Conservation (phyloP, 2,888 invertebrate species). For the Lycaena phlaeas region DNA sequence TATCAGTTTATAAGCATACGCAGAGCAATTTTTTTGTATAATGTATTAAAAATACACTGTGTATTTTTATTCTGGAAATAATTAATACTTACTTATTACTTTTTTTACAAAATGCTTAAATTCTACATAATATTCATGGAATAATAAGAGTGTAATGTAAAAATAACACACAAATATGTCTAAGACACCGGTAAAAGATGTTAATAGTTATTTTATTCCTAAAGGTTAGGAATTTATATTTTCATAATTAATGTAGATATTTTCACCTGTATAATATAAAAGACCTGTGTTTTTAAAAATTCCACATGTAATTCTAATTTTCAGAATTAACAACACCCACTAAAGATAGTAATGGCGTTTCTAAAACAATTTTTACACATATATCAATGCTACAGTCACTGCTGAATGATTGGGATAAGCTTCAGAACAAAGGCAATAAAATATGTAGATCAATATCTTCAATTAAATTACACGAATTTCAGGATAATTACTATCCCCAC, state of each 20-base stretch:
- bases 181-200: slow-evolving; percentile 32
- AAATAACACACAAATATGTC: slow-evolving; percentile 25
- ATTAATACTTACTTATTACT: too few species aligned
- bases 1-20: too few species aligned
- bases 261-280: too few species aligned
- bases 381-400: slow-evolving; percentile 41
- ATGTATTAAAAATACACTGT: too few species aligned
- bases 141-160: too few species aligned
- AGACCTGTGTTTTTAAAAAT: too few species aligned
- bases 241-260: too few species aligned
- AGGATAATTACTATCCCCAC: slow-evolving; percentile 45
- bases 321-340: slow-evolving; percentile 44
- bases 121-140: too few species aligned
- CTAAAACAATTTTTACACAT: slow-evolving; percentile 53
- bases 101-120: too few species aligned
- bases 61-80: too few species aligned
- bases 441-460: slow-evolving; percentile 39
- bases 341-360: slow-evolving; percentile 43
- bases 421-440: slow-evolving; percentile 45
- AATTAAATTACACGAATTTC: slow-evolving; percentile 45
- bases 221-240: slow-evolving; percentile 33
- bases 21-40: too few species aligned
- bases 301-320: slow-evolving; percentile 27
- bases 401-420: slow-evolving; percentile 41
- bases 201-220: slow-evolving; percentile 29